These are phyloP conservation scores for Amblyjoppa fuscipennis DNA, from an alignment of 2,888 invertebrate species.

Conservation along the genomic window DNA sequence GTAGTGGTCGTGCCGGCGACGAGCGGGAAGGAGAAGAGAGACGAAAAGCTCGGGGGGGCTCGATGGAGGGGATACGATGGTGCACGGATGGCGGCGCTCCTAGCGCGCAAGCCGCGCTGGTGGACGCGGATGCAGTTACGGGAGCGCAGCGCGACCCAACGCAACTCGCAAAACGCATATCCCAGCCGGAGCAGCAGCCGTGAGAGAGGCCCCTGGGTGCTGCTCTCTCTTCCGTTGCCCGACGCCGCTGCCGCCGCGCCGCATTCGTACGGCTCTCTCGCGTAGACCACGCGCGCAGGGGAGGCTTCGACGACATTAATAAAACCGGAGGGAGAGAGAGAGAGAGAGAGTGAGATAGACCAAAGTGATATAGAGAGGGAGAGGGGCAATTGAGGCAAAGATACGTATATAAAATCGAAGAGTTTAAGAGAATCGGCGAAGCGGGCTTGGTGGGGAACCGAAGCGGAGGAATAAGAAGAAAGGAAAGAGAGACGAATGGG, in stretches of 20 bases:
- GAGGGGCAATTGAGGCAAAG: slow-evolving; percentile 21
- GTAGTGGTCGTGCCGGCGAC: slow-evolving; percentile 58
- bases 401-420: slow-evolving; percentile 56
- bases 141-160: slow-evolving; percentile 85
- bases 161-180: slow-evolving; percentile 81
- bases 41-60: slow-evolving; percentile 28
- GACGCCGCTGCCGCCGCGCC: slow-evolving; percentile 50
- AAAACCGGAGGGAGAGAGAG: slow-evolving; percentile 66
- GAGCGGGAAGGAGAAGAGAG: slow-evolving; percentile 67
- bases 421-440: slow-evolving; percentile 45
- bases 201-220: slow-evolving; percentile 65
- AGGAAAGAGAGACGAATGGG: slow-evolving; percentile 30
- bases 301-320: slow-evolving; percentile 65
- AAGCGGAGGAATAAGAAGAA: slow-evolving; percentile 19
- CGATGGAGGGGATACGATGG: slow-evolving; percentile 73
- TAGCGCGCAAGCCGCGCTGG: slow-evolving; percentile 83
- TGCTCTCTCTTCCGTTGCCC: slow-evolving; percentile 63
- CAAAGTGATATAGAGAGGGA: slow-evolving; percentile 32
- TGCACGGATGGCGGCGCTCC: slow-evolving; percentile 83
- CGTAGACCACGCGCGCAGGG: slow-evolving; percentile 66
- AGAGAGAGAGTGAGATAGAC: slow-evolving; percentile 45
- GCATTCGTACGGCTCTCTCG: slow-evolving; percentile 54
- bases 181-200: slow-evolving; percentile 75
- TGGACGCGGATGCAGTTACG: slow-evolving; percentile 85
- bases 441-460: slow-evolving; percentile 43